A percentile compares a stretch with the other conserved stretches of the same genome.
These are phyloP conservation scores for Sandelia bainsii DNA, from an alignment of 2,797 vertebrate species.

Conservation along the genomic window DNA sequence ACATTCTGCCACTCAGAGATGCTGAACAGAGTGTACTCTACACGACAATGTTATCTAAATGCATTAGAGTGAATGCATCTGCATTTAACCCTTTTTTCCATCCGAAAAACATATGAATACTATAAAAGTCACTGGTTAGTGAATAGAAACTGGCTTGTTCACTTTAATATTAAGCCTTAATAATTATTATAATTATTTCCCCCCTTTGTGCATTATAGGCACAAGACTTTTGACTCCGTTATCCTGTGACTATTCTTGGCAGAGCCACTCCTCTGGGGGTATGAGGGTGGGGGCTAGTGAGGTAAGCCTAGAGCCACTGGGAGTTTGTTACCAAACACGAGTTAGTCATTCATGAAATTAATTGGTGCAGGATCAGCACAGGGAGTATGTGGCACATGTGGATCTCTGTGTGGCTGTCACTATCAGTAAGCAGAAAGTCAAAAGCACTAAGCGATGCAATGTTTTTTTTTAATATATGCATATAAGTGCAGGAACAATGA, in stretches of 20 bases:
- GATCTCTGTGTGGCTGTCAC: conserved; percentile 52
- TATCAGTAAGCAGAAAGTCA: conserved; percentile 49
- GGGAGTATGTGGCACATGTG: conserved; percentile 62
- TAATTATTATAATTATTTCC: conserved; percentile 51
- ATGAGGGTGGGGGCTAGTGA: conserved; percentile 48
- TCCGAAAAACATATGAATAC: conserved; percentile 16
- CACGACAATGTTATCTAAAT: conserved; percentile 12
- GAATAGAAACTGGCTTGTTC: conserved; percentile 38
- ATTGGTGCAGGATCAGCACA: conserved; percentile 78
- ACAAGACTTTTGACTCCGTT: conserved; percentile 70
- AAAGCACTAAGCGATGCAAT: conserved; percentile 11
- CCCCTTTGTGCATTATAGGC: conserved; percentile 48
- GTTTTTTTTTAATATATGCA: not conserved
- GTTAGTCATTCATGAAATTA: conserved; percentile 87
- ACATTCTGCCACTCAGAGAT: conserved; percentile 13
- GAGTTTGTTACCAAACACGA: conserved; percentile 82
- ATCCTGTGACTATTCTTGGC: conserved; percentile 72
- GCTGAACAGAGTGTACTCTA: conserved; percentile 9
- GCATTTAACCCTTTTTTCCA: not conserved
- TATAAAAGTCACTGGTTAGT: conserved; percentile 36
- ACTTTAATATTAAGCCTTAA: conserved; percentile 60
- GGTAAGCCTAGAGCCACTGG: conserved; percentile 73
- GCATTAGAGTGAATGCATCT: conserved; percentile 1
- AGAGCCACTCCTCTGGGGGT: conserved; percentile 52
- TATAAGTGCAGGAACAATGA: conserved; percentile 3